Conservation (phyloP, 2,888 invertebrate species). For the Anthophora plumipes region DNA sequence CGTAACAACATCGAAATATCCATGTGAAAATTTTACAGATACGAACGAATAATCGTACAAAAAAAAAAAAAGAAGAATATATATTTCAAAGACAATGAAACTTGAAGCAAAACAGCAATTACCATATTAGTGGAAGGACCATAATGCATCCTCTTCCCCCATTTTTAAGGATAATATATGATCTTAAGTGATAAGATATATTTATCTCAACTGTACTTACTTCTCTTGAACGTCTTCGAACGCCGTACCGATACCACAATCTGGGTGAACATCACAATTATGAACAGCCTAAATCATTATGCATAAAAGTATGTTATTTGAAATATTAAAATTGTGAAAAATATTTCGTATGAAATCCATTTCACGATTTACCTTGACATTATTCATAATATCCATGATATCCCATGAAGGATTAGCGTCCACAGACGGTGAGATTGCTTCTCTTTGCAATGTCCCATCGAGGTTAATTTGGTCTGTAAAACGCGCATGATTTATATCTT, state of each 20-base stretch:
- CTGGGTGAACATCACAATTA: constrained; percentile 86
- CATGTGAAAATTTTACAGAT: background rate
- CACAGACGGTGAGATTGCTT: constrained; percentile 78
- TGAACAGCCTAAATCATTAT: constrained; percentile 82
- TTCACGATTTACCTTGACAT: constrained; percentile 87
- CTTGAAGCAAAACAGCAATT: constrained; percentile 67
- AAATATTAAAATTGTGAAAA: background rate
- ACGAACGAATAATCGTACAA: background rate
- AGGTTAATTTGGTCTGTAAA: constrained; percentile 82
- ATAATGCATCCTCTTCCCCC: constrained; percentile 70
- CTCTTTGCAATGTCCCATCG: constrained; percentile 81
- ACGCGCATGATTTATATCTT: background rate
- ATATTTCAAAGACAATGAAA: background rate
- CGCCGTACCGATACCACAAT: constrained; percentile 86
- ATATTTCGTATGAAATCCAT: background rate
- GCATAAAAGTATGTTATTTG: constrained; percentile 28
- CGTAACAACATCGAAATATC: background rate
- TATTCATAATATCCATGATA: constrained; percentile 90
- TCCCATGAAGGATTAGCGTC: constrained; percentile 88
- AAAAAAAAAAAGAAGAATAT: background rate
- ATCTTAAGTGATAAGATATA: constrained; percentile 7
- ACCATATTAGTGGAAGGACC: constrained; percentile 73
- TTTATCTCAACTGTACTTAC: constrained; percentile 75
- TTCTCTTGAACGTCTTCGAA: constrained; percentile 85
- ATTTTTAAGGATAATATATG: constrained; percentile 45